Evolutionary conservation across 2,888 invertebrate genomes (phyloP), one percentile per base, ranked within the genome.

Genomic region (Calameuta filiformis): DNA sequence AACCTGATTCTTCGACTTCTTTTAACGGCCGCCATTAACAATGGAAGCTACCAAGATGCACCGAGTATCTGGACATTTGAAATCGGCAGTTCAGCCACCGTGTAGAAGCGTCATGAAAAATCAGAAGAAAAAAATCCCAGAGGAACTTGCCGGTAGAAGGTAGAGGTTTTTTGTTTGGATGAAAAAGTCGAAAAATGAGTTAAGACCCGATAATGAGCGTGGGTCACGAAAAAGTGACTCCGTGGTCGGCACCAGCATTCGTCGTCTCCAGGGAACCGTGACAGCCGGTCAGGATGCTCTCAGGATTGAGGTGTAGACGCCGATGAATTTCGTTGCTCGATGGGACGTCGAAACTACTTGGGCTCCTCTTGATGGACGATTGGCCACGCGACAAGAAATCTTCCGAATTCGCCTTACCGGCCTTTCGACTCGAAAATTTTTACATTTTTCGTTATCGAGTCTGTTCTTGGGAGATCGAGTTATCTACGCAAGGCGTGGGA

Each of bases 191-290:
- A 56, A 56, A 56, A 56, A 56, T 56, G 56, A 56, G 23, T 15
- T 56, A 23, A 56, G 23, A 56, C 56, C 56, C 56, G 56, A 23
- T 76, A 78, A 78, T 73, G 78, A 78, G 78, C 35, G 30, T 11
- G 71, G 76, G 69, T 35, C 35, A 15, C 56, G 56, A 78, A 78
- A 78, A 78, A 76, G 37, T 73, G 12, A 71, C 73, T 73, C 9
- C 76, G 78, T 76, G 71, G 75, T 40, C 75, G 73, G 73, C 69
- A 71, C 76, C 37, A 73, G 78, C 78, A 78, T 78, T 78, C 78
- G 78, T 78, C 34, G 76, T 68, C 73, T 78, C 73, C 75, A 78
- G 56, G 78, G 78, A 76, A 76, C 73, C 78, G 76, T 78, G 68
- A 78, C 76, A 35, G 73, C 75, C 69, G 23, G 56, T 56, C 56